These are phyloP conservation scores for Pseudorhombus dupliciocellatus DNA, from an alignment of 2,113 vertebrate genomes.

Conservation along the genomic window DNA sequence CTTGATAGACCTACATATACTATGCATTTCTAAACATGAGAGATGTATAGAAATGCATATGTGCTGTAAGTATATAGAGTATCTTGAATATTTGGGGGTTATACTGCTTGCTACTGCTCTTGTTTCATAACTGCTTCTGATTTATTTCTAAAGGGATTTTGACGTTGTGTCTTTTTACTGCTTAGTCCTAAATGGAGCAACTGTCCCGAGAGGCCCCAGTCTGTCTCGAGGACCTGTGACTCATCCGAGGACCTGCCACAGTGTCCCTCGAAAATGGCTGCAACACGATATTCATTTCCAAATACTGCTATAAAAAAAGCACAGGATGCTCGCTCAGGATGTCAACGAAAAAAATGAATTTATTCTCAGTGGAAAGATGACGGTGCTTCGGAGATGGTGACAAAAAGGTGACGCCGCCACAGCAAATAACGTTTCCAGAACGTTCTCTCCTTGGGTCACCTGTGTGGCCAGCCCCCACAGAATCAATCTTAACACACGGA, in stretches of 20 bases:
- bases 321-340: conserved; percentile 41
- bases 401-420: conserved; percentile 50
- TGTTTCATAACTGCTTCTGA: conserved; percentile 12
- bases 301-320: conserved; percentile 10
- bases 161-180: conserved; percentile 37
- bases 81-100: conserved; percentile 7
- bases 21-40: no score
- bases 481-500: conserved; percentile 37
- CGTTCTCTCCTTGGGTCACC: conserved; percentile 54
- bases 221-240: conserved; percentile 34
- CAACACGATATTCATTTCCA: conserved; percentile 21
- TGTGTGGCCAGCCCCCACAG: conserved; percentile 71
- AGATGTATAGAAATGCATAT: no score
- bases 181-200: conserved; percentile 28
- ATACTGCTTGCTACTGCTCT: neutral
- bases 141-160: conserved; percentile 43
- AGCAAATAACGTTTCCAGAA: conserved; percentile 69
- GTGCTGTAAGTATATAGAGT: no score
- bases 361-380: conserved; percentile 75
- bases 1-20: no score
- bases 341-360: conserved; percentile 71
- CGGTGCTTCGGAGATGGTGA: conserved; percentile 66
- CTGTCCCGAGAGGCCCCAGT: conserved; percentile 29
- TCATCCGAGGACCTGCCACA: conserved; percentile 36
- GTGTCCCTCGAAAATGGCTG: conserved; percentile 6